phyloP scores from a whole-genome alignment of 2,113 vertebrate species.

The Vulpes lagopus region DNA sequence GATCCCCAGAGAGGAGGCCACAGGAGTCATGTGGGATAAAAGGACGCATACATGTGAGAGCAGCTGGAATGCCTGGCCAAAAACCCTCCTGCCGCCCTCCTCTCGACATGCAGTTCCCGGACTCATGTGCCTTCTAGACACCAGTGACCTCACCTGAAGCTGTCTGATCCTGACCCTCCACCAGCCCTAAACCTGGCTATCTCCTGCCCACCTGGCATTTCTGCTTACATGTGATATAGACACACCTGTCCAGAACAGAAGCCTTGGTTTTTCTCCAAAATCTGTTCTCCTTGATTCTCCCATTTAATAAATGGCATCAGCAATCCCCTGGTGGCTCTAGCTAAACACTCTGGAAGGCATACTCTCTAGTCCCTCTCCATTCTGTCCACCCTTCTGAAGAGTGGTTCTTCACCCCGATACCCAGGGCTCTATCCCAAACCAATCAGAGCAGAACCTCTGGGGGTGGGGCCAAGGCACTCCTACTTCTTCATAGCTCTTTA shows the following conservation, averaged over 20 bases:
- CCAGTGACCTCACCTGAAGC: background rate
- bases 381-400: background rate
- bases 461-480: background rate
- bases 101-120: background rate
- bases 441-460: background rate
- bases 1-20: background rate
- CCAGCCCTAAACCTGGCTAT: background rate
- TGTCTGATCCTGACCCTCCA: background rate
- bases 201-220: background rate
- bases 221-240: background rate
- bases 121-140: background rate
- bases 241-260: background rate
- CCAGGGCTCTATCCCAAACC: background rate
- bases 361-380: background rate
- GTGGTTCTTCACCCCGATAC: background rate
- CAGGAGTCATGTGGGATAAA: rapidly evolving
- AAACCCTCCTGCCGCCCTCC: background rate
- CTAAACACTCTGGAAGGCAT: background rate
- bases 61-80: background rate
- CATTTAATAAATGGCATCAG: background rate
- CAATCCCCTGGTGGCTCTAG: background rate
- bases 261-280: background rate
- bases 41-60: rapidly evolving
- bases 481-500: slow-evolving; percentile 17
- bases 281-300: background rate